phyloP scores from a whole-genome alignment of 2,888 invertebrate genomes.

The Rotaria magnacalcarata region DNA sequence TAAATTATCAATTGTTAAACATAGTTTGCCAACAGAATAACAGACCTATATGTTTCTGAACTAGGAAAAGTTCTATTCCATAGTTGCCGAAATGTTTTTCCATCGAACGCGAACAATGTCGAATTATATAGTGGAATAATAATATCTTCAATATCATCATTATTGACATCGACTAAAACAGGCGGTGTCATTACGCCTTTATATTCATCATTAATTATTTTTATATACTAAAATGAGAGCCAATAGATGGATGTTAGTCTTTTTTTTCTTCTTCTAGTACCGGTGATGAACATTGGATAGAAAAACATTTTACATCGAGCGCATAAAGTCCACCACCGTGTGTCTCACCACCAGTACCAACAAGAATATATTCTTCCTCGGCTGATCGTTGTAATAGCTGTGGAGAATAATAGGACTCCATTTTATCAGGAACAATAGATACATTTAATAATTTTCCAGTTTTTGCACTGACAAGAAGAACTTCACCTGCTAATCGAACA shows the following conservation, averaged over 20 bases:
- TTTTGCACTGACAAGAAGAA: conserved; percentile 70
- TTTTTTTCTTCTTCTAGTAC: conserved; percentile 42
- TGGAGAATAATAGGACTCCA: conserved; percentile 71
- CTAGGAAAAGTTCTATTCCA: conserved; percentile 70
- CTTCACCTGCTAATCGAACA: conserved; percentile 64
- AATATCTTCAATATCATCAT: conserved; percentile 70
- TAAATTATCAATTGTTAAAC: conserved; percentile 51
- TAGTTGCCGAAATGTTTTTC: conserved; percentile 66
- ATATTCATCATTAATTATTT: conserved; percentile 64
- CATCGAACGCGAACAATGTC: conserved; percentile 70
- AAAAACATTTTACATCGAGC: conserved; percentile 60
- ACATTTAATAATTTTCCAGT: conserved; percentile 67
- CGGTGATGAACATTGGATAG: conserved; percentile 63
- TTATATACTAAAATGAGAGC: background rate
- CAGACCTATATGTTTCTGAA: conserved; percentile 67
- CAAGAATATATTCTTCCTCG: conserved; percentile 63
- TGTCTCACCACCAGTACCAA: conserved; percentile 72
- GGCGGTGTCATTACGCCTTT: conserved; percentile 68
- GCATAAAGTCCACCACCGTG: conserved; percentile 67
- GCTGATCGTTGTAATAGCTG: conserved; percentile 61
- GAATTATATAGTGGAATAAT: conserved; percentile 71
- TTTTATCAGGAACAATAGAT: conserved; percentile 65
- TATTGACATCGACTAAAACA: conserved; percentile 69
- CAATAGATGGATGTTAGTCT: conserved; percentile 47
- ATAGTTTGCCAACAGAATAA: background rate